phyloP scores from a whole-genome alignment of 2,113 vertebrate species.

The Blennius ocellaris region DNA sequence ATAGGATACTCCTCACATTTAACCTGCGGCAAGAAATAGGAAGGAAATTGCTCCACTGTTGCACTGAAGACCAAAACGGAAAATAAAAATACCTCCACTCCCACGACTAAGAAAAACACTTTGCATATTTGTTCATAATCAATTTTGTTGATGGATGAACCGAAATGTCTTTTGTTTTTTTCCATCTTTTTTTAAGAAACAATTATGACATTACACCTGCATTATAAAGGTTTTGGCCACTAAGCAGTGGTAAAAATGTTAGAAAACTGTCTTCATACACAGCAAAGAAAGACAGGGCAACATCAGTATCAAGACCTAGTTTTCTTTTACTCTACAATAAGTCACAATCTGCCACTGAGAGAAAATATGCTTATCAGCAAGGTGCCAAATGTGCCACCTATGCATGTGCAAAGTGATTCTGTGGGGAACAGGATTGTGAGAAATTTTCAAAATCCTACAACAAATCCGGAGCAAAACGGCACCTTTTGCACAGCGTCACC shows the following conservation, averaged over 20 bases:
- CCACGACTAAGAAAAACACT: neutral
- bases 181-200: no score
- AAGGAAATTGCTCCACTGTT: conserved; percentile 38
- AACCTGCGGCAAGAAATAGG: conserved; percentile 49
- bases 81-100: conserved; percentile 30
- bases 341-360: no score
- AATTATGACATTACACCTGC: neutral
- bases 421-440: no score
- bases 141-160: neutral
- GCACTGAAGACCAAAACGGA: conserved; percentile 26
- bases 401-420: no score
- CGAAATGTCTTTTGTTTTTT: neutral
- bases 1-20: conserved; percentile 53
- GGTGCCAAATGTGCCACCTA: no score
- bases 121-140: neutral
- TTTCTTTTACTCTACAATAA: no score
- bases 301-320: no score
- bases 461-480: neutral
- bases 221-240: no score
- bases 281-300: neutral
- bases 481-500: neutral
- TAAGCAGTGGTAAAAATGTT: no score
- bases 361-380: no score
- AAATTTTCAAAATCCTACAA: no score
- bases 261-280: neutral